phyloP scores from a whole-genome alignment of 2,113 vertebrate species.

The Rhinoptilus africanus region DNA sequence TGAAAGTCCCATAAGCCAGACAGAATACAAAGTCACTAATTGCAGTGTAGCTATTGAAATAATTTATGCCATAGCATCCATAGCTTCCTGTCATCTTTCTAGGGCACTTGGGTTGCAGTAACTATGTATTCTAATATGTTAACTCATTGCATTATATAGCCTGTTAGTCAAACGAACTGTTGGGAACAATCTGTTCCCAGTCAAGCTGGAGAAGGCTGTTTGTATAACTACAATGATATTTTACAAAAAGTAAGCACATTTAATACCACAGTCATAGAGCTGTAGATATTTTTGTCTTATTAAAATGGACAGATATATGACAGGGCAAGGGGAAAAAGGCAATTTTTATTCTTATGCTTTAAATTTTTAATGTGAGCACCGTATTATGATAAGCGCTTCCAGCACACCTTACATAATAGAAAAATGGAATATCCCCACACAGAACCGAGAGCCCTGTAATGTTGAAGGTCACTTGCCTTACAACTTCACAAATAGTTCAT shows the following conservation, averaged over 20 bases:
- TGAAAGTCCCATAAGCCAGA: background rate
- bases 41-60: background rate
- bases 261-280: background rate
- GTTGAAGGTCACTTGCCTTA: slow-evolving; percentile 16
- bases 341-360: slow-evolving; percentile 22
- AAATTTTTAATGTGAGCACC: slow-evolving; percentile 39
- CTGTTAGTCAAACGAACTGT: background rate
- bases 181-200: slow-evolving; percentile 41
- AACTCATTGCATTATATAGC: slow-evolving; percentile 26
- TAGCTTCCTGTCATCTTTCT: slow-evolving; percentile 32
- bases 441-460: background rate
- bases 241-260: slow-evolving; percentile 50
- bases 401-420: background rate
- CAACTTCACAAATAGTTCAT: slow-evolving; percentile 43
- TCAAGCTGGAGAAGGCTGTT: slow-evolving; percentile 1
- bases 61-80: background rate
- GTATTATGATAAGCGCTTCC: background rate
- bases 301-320: slow-evolving; percentile 43
- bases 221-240: slow-evolving; percentile 19
- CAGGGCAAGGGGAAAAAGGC: background rate
- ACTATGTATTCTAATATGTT: background rate
- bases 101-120: background rate
- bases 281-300: slow-evolving; percentile 8
- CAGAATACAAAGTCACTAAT: background rate
- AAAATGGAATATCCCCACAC: slow-evolving; percentile 19